phyloP scores from a whole-genome alignment of 2,113 vertebrate genomes.

The Nansenia antarctica region DNA sequence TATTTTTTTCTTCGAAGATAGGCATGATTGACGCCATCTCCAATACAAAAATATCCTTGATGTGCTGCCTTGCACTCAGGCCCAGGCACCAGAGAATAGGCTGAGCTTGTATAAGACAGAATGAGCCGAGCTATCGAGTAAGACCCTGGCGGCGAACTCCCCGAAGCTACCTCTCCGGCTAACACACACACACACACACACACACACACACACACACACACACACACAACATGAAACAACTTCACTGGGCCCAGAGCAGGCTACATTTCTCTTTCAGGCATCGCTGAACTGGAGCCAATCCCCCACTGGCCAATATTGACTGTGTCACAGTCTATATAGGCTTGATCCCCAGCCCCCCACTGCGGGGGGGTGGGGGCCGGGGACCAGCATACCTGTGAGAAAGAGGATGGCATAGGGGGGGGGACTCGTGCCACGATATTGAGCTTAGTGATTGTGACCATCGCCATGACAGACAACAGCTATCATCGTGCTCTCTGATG shows the following conservation, averaged over 20 bases:
- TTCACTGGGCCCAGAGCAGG: conserved; percentile 18
- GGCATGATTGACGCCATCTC: conserved; percentile 26
- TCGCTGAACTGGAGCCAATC: conserved; percentile 51
- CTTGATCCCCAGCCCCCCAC: neutral
- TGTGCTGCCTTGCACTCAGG: neutral
- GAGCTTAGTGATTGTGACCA: too few relatives aligned
- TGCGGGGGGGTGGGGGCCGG: too few relatives aligned
- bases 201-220: neutral
- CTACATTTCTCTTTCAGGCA: conserved; percentile 40
- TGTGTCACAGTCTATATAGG: conserved; percentile 13
- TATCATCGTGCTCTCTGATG: too few relatives aligned
- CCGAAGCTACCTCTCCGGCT: neutral
- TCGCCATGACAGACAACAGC: too few relatives aligned
- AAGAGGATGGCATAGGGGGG: conserved; percentile 17
- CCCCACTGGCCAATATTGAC: conserved; percentile 43
- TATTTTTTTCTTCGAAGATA: conserved; percentile 42
- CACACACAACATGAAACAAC: neutral
- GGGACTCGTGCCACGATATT: too few relatives aligned
- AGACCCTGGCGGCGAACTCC: neutral
- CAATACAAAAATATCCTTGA: too few relatives aligned
- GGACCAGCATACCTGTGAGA: conserved; percentile 4
- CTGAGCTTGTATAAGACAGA: conserved; percentile 13
- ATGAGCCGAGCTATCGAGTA: neutral
- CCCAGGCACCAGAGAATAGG: conserved; percentile 26
- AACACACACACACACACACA: neutral